Percentiles rank a stretch among this genome's conserved stretches.
Evolutionary conservation across 2,888 invertebrate genomes (phyloP).

Genomic region (Polyploca ridens): DNA sequence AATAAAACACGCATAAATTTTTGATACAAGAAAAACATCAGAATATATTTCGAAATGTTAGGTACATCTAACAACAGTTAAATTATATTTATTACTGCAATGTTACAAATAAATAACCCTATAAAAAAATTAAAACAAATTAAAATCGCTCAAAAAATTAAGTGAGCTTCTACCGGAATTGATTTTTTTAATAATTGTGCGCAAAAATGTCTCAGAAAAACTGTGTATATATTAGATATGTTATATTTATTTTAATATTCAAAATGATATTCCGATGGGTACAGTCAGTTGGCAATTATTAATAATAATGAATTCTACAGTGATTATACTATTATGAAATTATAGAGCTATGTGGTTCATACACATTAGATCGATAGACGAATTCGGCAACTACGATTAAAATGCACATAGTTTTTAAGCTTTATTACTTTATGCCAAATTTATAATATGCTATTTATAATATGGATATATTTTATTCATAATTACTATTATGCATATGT

Average conservation of each 20-base stretch:
- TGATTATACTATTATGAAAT: not conserved
- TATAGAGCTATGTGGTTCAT: not conserved
- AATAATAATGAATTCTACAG: not conserved
- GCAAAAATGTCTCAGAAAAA: conserved; percentile 63
- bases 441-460: no score
- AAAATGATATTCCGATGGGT: conserved; percentile 64
- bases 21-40: conserved; percentile 77
- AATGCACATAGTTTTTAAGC: not conserved
- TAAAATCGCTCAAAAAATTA: conserved; percentile 28
- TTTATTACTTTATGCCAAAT: no score
- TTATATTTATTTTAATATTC: conserved; percentile 35
- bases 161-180: conserved; percentile 45
- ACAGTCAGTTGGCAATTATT: conserved; percentile 49
- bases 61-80: conserved; percentile 65
- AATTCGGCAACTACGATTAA: not conserved
- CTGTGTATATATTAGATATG: conserved; percentile 60
- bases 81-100: conserved; percentile 34
- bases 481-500: not conserved
- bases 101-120: conserved; percentile 9
- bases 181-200: conserved; percentile 57
- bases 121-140: conserved; percentile 23
- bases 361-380: not conserved
- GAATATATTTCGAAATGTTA: conserved; percentile 80
- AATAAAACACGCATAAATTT: conserved; percentile 54
- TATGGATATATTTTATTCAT: no score